Evolutionary conservation across 1,140 invertebrate genomes (phyloP), one percentile per base, ranked within the genome.

Genomic region (Aphelenchoides avenae): DNA sequence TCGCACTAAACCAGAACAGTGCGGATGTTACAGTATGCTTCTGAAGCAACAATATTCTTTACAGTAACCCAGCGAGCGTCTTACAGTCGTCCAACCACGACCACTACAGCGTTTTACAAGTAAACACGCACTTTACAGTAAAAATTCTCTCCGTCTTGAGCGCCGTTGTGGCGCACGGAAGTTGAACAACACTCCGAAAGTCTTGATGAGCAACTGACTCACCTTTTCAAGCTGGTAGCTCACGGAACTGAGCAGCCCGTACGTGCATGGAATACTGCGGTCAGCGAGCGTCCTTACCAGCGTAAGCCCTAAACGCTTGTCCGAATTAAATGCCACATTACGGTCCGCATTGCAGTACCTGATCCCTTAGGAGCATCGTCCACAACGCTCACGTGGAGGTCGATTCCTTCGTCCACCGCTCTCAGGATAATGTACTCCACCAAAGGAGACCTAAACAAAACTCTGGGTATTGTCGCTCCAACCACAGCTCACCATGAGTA

Each of bases 391-490:
- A 61, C 30, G 39, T 63, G 18, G 6, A 64, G 26, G 22, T 29
- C 3, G 27, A 29, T 26, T 3, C 20, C 15, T 24, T 3, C 37
- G 15, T 51, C 24, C 20, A 40, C 15, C 15, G 48, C 24, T 5
- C 42, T 52, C 9, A 61, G 30, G 20, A 61, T 11, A 40, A 64
- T 46, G 26, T 34, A 31, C 41, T 61, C 59, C 24, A 61, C 59
- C 1, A 61, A 11, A 6, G 59, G 59, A 5, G 56, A 60, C 59
- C 57, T 63, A 37, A 49, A 49, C 18, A 49, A 39, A 44, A 44
- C 42, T 9, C 11, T 9, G 42, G 11, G 11, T n/a, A 44, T 13
- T n/a, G 15, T 11, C 13, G 42, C 39, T 11, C 15, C 13, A 44
- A 9, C 42, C 39, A 9, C 15, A 44, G 42, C 5, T 49, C 7